Conservation (phyloP, 92 coral and sea anemone genomes). For the Blastomussa wellsi region DNA sequence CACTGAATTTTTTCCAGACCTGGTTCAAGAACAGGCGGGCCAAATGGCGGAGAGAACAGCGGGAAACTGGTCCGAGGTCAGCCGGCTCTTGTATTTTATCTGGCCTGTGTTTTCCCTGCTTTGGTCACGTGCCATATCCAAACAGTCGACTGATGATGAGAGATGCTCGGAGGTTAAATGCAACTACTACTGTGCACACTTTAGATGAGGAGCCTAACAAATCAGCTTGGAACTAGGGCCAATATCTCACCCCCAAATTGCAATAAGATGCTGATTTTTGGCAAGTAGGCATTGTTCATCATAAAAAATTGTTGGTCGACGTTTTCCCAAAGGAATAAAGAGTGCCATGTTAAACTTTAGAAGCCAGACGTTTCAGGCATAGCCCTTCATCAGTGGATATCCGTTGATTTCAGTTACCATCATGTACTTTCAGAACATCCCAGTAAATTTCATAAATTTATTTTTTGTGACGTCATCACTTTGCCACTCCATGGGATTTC, state of each 20-base stretch:
- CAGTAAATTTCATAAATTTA: no score
- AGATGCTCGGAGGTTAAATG: conserved; percentile 25
- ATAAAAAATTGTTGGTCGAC: no score
- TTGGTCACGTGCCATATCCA: conserved; percentile 34
- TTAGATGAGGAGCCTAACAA: neutral
- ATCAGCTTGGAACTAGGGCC: neutral
- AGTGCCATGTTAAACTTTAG: no score
- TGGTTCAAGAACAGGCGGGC: conserved; percentile 63
- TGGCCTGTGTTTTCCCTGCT: neutral
- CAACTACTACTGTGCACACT: neutral
- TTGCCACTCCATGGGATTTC: no score
- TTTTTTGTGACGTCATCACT: no score
- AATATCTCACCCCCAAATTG: neutral
- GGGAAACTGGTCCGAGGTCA: neutral
- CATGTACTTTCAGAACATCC: no score
- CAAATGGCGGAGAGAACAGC: conserved; percentile 41
- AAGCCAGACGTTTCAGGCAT: no score
- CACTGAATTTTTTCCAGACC: conserved; percentile 2
- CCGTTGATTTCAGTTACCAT: no score
- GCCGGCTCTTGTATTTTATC: neutral
- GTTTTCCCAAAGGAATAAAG: no score
- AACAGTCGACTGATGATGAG: conserved; percentile 2
- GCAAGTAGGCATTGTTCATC: no score
- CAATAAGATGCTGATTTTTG: no score
- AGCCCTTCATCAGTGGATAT: no score